These are phyloP conservation scores for Triplophysa tibetana DNA, from an alignment of 2,113 vertebrate genomes.

Conservation along the genomic window DNA sequence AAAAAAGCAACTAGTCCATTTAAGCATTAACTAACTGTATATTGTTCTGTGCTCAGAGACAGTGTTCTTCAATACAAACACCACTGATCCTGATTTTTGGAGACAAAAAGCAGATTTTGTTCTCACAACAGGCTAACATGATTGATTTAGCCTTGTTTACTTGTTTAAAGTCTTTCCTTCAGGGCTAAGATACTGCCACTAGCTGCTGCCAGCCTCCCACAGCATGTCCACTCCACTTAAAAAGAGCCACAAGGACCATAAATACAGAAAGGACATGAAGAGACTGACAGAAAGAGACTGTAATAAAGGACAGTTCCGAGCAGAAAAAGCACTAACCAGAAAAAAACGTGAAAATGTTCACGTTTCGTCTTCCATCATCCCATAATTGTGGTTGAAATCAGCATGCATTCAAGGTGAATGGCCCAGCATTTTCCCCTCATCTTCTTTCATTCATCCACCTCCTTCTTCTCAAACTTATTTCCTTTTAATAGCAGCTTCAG, in stretches of 20 bases:
- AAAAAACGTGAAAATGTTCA: not conserved
- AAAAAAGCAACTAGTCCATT: no score
- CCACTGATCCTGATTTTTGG: no score
- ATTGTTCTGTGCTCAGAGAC: no score
- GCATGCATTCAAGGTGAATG: conserved; percentile 13
- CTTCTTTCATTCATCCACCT: conserved; percentile 15
- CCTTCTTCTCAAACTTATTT: conserved; percentile 33
- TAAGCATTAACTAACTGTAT: no score
- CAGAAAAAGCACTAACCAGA: not conserved
- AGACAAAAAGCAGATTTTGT: not conserved
- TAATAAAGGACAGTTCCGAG: not conserved
- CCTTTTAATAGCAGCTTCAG: not conserved
- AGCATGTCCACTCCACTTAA: conserved; percentile 3
- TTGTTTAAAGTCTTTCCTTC: not conserved
- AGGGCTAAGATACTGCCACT: not conserved
- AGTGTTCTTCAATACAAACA: no score
- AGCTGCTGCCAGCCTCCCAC: not conserved
- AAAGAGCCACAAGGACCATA: not conserved
- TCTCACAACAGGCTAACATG: not conserved
- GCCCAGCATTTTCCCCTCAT: conserved; percentile 7
- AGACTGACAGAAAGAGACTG: not conserved
- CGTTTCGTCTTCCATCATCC: conserved; percentile 8
- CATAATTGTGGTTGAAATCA: conserved; percentile 29
- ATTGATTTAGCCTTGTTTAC: not conserved
- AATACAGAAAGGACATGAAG: not conserved